phyloP scores from a whole-genome alignment of 2,113 vertebrate genomes.

The Oxygymnocypris stewartii region DNA sequence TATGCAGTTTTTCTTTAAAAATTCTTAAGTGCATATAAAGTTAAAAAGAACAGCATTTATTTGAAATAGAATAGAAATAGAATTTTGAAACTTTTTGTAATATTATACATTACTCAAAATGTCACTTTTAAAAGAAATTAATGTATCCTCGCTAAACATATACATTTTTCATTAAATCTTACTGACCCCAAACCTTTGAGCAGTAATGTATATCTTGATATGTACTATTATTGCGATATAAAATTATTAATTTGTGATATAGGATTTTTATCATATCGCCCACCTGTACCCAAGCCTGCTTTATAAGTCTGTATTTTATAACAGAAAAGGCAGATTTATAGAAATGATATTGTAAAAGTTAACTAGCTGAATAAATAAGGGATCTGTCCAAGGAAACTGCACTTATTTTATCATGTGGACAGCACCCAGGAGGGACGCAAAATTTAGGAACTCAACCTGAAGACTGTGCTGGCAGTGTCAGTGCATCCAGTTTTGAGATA shows the following conservation, averaged over 20 bases:
- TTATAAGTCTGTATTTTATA: constrained; percentile 25
- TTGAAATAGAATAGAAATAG: not conserved
- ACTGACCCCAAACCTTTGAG: not conserved
- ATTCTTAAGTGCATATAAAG: too few species aligned
- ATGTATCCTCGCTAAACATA: not conserved
- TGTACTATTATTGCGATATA: not conserved
- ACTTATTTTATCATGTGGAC: constrained; percentile 32
- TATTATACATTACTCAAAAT: not conserved
- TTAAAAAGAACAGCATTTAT: not conserved
- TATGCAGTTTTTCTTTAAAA: too few species aligned
- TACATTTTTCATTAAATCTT: not conserved
- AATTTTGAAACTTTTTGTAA: not conserved
- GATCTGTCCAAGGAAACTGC: not conserved
- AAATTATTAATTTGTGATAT: not conserved
- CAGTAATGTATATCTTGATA: not conserved
- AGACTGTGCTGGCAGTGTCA: constrained; percentile 17
- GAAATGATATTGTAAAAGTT: constrained; percentile 29
- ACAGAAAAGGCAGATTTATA: constrained; percentile 33
- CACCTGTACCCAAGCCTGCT: not conserved
- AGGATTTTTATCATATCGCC: not conserved
- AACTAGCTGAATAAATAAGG: not conserved
- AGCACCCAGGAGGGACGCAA: not conserved
- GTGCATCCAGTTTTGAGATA: not conserved
- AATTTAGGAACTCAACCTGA: constrained; percentile 9
- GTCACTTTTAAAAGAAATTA: not conserved